These are phyloP conservation scores for Ectobius pallidus DNA, from an alignment of 2,888 invertebrate species.

Conservation along the genomic window DNA sequence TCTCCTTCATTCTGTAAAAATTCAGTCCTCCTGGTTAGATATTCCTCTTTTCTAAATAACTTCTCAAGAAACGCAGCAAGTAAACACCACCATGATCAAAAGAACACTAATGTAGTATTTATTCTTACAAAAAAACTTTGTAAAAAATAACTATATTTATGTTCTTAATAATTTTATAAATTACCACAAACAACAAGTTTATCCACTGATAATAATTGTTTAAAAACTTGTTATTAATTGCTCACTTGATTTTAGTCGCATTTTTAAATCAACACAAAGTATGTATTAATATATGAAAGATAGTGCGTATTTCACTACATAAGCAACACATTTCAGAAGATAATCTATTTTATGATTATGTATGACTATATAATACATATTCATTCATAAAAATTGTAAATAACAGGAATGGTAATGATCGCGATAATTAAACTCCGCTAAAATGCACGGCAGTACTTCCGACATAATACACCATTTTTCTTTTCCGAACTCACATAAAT, in stretches of 20 bases:
- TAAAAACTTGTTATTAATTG: slow-evolving; percentile 17
- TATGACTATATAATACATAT: neutral
- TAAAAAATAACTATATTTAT: neutral
- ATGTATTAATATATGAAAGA: slow-evolving; percentile 21
- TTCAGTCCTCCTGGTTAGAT: slow-evolving; percentile 47
- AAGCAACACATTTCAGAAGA: slow-evolving; percentile 17
- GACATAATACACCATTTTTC: slow-evolving; percentile 43
- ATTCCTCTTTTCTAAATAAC: slow-evolving; percentile 53
- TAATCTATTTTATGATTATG: slow-evolving; percentile 16
- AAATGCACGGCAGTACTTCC: slow-evolving; percentile 43
- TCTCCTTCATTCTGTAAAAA: slow-evolving; percentile 48
- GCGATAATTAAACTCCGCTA: slow-evolving; percentile 44
- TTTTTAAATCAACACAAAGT: slow-evolving; percentile 35
- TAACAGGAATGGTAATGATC: slow-evolving; percentile 19
- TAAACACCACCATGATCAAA: slow-evolving; percentile 61
- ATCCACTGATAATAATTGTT: neutral
- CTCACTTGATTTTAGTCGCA: slow-evolving; percentile 20
- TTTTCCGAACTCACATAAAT: slow-evolving; percentile 44
- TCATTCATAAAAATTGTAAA: neutral
- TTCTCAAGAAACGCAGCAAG: slow-evolving; percentile 56
- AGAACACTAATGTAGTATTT: slow-evolving; percentile 31
- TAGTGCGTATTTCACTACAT: slow-evolving; percentile 19
- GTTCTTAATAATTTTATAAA: slow-evolving; percentile 19
- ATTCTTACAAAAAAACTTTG: slow-evolving; percentile 6
- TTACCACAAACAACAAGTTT: neutral